Base-by-base conservation (phyloP, 2,113 vertebrate genomes). In the Poecilia latipinna region DNA sequence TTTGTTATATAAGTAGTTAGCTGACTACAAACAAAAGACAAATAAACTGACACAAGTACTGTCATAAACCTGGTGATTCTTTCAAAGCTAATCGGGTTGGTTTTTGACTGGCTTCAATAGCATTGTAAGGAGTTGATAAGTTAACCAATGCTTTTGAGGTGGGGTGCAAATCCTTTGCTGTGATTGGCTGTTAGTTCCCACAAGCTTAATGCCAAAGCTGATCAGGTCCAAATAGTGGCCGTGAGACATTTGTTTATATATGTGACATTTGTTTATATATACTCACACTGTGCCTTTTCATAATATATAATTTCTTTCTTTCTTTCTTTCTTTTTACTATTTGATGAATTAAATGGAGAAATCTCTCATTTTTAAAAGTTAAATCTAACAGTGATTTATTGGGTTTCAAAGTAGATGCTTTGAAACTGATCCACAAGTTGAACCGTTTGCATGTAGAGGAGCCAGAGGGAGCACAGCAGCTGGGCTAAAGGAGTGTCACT, bases 141-240 rank as follows among this genome's bases (percentile, higher is more conserved):
- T 76, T 48, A 78, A 72, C 91, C 91, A 94, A 93, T 93, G 64
- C 26, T 68, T 61, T 72, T 3, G 4, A 90, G 94, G 94, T 90
- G 94, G 90, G 88, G 83, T 62, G 72, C 75, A 77, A 66, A 81
- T 77, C 61, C 61, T 54, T 70, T 3, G 33, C 81, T 68, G 68
- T 86, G 89, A 95, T 93, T 93, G 93, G 93, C 76, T 83, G 42
- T 4, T 44, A 29, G n/a, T 17, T 17, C 10, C 68, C 37, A 26
- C 63, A 82, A 85, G 84, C 78, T 61, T 80, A 86, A 69, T 71
- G 4, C 44, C 8, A 29, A 26, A 82, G 44, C 24, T 69, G 51
- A 57, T 1, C 13, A 68, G 44, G 22, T 57, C 63, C 42, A 78
- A 82, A 31, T 31, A 7, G 39, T 66, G 26, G 12, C 24, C 31